Evolutionary conservation across 2,888 invertebrate genomes (phyloP).

Genomic region (Sphaerolaimus hirsutus): DNA sequence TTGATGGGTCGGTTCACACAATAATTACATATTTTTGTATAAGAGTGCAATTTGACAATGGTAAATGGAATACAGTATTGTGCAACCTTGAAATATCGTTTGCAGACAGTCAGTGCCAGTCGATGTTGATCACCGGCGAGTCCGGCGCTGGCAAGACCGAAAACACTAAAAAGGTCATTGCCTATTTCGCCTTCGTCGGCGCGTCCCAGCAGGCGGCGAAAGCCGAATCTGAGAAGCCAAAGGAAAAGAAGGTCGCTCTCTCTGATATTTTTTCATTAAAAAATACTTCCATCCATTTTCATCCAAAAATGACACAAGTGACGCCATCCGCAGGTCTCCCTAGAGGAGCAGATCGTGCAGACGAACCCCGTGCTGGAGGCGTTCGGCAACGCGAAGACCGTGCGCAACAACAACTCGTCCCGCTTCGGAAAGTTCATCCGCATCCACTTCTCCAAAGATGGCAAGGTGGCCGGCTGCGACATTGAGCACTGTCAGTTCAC

Average conservation of each 20-base stretch:
- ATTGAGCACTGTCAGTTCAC: slow-evolving; percentile 84
- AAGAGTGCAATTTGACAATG: too few species aligned
- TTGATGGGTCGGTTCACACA: slow-evolving; percentile 52
- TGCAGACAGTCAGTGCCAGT: slow-evolving; percentile 89
- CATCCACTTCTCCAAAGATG: slow-evolving; percentile 95
- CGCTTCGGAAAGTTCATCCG: slow-evolving; percentile 99
- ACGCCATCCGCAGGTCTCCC: too few species aligned
- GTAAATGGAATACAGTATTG: too few species aligned
- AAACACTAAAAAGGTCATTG: slow-evolving; percentile 99
- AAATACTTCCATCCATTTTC: too few species aligned
- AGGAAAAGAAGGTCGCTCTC: too few species aligned
- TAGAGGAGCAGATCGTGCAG: slow-evolving; percentile 98
- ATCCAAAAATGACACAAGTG: too few species aligned
- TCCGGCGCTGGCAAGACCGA: slow-evolving; percentile 99
- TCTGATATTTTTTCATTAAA: too few species aligned
- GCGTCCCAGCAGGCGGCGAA: slow-evolving; percentile 25
- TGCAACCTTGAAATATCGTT: too few species aligned
- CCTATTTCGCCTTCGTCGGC: slow-evolving; percentile 59
- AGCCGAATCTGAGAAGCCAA: background rate
- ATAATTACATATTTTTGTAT: too few species aligned
- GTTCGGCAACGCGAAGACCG: slow-evolving; percentile 97
- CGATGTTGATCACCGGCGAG: slow-evolving; percentile 98
- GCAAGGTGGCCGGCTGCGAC: slow-evolving; percentile 99
- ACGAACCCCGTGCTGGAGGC: slow-evolving; percentile 97
- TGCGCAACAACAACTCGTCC: slow-evolving; percentile 98